These are phyloP conservation scores for Danio choprae DNA, from an alignment of 2,797 vertebrate species.

Conservation along the genomic window DNA sequence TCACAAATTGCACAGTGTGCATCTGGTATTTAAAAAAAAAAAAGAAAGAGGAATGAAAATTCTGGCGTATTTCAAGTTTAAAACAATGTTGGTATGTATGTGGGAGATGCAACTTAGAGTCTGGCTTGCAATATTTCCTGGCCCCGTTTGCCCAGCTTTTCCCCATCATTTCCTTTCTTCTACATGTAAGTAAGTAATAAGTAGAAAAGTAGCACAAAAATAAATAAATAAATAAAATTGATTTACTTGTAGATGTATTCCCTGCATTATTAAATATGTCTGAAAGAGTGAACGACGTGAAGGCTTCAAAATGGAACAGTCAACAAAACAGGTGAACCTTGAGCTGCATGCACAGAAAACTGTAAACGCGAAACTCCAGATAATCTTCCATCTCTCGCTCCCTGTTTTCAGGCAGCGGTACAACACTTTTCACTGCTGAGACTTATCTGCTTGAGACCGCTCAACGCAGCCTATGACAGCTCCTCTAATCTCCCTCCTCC, in stretches of 20 bases:
- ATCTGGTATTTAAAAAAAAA: no score
- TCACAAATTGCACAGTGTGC: no score
- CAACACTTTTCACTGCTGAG: conserved; percentile 81
- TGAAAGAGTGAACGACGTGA: not conserved
- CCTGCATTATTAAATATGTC: not conserved
- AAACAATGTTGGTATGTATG: not conserved
- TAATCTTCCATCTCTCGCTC: conserved; percentile 72
- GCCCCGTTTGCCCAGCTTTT: not conserved
- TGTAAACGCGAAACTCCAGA: conserved; percentile 61
- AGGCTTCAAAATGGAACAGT: conserved; percentile 12
- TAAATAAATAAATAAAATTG: not conserved
- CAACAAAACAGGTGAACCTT: conserved; percentile 23
- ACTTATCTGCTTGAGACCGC: conserved; percentile 91
- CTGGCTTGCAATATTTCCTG: not conserved
- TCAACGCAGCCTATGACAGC: conserved; percentile 91
- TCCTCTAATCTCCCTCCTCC: conserved; percentile 93
- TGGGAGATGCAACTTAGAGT: not conserved
- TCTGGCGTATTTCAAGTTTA: no score
- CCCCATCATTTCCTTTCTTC: not conserved
- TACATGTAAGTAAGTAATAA: not conserved
- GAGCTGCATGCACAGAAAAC: conserved; percentile 48
- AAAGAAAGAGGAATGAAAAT: no score
- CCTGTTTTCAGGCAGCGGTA: conserved; percentile 61
- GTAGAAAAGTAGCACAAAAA: not conserved
- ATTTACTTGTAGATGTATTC: not conserved